Percentiles rank a stretch among this genome's conserved stretches.
phyloP scores from a whole-genome alignment of 2,113 vertebrate genomes.

The Arenaria interpres region DNA sequence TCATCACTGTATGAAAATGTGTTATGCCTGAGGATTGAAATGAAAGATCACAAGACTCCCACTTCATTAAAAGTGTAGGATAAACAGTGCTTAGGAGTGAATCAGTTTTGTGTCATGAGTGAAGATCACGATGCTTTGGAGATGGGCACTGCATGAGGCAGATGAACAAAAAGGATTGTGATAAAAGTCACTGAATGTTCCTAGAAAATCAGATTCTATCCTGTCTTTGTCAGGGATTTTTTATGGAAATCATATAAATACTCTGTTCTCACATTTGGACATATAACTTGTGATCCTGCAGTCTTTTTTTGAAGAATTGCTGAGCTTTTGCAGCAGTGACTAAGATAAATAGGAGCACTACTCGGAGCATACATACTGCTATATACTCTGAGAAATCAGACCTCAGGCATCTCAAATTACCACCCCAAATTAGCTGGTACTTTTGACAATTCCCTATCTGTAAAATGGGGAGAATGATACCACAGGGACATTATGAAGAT shows the following conservation, averaged over 20 bases:
- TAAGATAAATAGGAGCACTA: background rate
- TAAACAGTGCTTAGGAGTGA: background rate
- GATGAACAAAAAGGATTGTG: background rate
- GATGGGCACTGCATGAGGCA: background rate
- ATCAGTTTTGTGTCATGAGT: background rate
- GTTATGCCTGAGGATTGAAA: conserved; percentile 18
- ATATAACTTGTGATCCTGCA: background rate
- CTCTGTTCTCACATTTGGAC: background rate
- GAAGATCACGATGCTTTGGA: background rate
- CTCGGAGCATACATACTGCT: background rate
- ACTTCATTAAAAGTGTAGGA: conserved; percentile 10
- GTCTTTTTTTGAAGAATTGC: background rate
- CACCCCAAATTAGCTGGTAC: conserved; percentile 27
- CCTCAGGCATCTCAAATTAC: conserved; percentile 20
- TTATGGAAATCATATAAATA: background rate
- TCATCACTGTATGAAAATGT: background rate
- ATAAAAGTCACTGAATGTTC: background rate
- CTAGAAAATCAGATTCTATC: background rate
- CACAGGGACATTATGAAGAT: conserved; percentile 42
- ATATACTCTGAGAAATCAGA: background rate
- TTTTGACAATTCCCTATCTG: conserved; percentile 29
- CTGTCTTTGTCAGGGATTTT: background rate
- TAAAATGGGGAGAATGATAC: conserved; percentile 23
- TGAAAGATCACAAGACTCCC: conserved; percentile 15
- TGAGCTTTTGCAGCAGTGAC: background rate